A percentile compares a stretch with the other conserved stretches of the same genome.
phyloP scores from a whole-genome alignment of 2,797 vertebrate species.

The Coluber constrictor region DNA sequence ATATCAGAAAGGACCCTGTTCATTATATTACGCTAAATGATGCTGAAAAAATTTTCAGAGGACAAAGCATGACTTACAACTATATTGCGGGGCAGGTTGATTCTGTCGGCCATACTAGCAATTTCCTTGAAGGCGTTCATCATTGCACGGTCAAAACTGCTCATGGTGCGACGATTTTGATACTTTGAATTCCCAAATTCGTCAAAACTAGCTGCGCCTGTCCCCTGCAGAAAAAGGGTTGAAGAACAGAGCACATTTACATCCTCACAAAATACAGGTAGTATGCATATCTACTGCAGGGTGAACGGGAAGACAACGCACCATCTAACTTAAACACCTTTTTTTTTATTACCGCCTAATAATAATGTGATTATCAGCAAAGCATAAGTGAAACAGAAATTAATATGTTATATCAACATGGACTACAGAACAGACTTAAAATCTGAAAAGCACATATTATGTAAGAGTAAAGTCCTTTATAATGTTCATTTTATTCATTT shows the following conservation, averaged over 20 bases:
- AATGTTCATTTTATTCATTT: background rate
- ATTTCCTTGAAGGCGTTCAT: constrained; percentile 99
- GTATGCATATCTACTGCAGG: background rate
- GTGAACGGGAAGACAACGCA: background rate
- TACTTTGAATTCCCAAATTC: constrained; percentile 98
- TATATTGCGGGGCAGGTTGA: constrained; percentile 97
- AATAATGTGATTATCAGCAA: background rate
- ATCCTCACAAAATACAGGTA: background rate
- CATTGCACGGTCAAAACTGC: constrained; percentile 96
- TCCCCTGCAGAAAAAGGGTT: constrained; percentile 78
- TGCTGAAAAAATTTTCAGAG: constrained; percentile 56
- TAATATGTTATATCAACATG: background rate
- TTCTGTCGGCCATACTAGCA: constrained; percentile 96
- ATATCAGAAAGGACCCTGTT: constrained; percentile 70
- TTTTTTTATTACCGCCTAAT: background rate
- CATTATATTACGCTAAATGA: constrained; percentile 70
- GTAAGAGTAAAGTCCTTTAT: background rate
- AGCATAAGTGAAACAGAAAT: background rate
- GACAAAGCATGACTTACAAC: constrained; percentile 78
- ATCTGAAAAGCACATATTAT: background rate
- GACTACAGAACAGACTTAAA: background rate
- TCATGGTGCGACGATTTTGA: constrained; percentile 97
- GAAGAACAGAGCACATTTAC: background rate
- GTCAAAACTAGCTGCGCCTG: constrained; percentile 95
- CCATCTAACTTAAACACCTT: background rate